Conservation (phyloP, 2,113 vertebrate species). For the Hippocampus comes region DNA sequence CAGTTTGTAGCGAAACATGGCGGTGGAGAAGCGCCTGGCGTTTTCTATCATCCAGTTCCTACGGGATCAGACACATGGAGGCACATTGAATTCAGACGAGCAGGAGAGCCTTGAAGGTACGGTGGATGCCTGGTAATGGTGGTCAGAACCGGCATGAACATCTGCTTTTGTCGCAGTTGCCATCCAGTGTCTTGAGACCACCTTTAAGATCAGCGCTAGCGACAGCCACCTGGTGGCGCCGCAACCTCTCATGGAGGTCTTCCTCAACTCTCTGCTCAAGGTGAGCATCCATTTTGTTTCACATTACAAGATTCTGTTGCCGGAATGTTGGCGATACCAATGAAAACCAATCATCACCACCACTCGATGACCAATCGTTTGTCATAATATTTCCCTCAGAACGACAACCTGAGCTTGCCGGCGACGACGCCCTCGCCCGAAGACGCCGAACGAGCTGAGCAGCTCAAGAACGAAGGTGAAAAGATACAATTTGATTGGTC, state of each 20-base stretch:
- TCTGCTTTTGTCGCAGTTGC: conserved; percentile 77
- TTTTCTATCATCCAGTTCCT: conserved; percentile 96
- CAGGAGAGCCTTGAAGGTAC: conserved; percentile 97
- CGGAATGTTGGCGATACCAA: neutral
- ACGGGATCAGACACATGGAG: conserved; percentile 88
- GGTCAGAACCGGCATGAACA: neutral
- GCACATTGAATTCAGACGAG: conserved; percentile 88
- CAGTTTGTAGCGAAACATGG: conserved; percentile 78
- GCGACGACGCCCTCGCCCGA: conserved; percentile 77
- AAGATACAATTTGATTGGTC: neutral
- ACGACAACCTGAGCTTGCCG: conserved; percentile 78
- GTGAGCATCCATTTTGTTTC: conserved; percentile 57
- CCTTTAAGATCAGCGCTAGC: conserved; percentile 88
- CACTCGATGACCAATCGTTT: neutral
- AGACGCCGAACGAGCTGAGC: conserved; percentile 85
- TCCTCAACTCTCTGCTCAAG: conserved; percentile 87
- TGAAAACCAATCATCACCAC: neutral
- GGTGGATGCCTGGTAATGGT: neutral
- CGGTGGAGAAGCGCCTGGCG: conserved; percentile 88
- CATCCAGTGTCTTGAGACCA: conserved; percentile 96
- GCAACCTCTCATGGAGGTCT: conserved; percentile 87
- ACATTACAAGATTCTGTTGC: neutral
- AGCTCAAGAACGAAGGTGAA: conserved; percentile 93
- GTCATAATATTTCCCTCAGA: conserved; percentile 65
- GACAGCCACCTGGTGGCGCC: conserved; percentile 86